These are phyloP conservation scores for Psettodes erumei DNA, from an alignment of 2,113 vertebrate genomes.

Conservation along the genomic window DNA sequence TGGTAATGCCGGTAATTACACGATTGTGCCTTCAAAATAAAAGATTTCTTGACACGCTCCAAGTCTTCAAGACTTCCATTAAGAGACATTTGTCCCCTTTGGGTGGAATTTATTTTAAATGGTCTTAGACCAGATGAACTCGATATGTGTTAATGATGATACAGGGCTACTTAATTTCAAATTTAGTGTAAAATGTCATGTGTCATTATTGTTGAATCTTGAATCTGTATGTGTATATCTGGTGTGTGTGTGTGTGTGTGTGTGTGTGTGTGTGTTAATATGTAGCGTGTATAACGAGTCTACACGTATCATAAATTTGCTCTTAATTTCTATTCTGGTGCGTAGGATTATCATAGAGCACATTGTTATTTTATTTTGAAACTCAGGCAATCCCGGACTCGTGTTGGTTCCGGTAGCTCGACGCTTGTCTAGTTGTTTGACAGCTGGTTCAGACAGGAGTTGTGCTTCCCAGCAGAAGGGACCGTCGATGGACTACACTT, in stretches of 20 bases:
- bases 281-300: too few relatives aligned
- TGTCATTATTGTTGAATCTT: neutral
- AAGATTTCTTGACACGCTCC: neutral
- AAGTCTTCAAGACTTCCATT: neutral
- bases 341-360: neutral
- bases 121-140: too few relatives aligned
- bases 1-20: neutral
- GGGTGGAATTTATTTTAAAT: neutral
- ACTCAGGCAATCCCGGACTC: neutral
- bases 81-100: neutral
- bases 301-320: neutral
- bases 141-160: too few relatives aligned
- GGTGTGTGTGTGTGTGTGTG: neutral
- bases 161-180: neutral
- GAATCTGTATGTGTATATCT: neutral
- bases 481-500: slow-evolving; percentile 31
- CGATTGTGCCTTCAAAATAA: slow-evolving; percentile 27
- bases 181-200: too few relatives aligned
- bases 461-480: slow-evolving; percentile 9
- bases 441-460: slow-evolving; percentile 50
- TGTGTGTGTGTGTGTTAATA: too few relatives aligned
- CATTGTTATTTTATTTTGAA: slow-evolving; percentile 40
- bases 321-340: neutral
- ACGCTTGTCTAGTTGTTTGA: slow-evolving; percentile 23
- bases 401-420: neutral